Base-by-base conservation (phyloP, 2,888 invertebrate genomes). In the Kuschelorhynchus macadamiae region DNA sequence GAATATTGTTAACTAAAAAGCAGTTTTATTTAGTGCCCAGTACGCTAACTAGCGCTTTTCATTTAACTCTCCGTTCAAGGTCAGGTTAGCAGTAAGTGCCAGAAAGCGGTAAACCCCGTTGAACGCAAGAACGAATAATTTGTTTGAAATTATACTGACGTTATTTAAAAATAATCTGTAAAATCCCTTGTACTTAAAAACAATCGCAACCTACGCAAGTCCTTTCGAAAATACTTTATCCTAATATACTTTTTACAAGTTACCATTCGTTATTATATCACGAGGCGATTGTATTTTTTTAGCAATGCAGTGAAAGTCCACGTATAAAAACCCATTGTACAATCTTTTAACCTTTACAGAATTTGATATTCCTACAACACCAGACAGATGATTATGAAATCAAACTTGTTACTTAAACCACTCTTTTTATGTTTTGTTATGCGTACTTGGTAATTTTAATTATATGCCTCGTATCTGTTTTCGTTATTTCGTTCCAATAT, bases 291-390 rank as follows among this genome's bases (percentile, higher is more conserved):
- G 53, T 53, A 53, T 12, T 60, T 60, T 62, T 61, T 61, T 32
- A 41, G 41, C 32, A 44, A 44, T 30, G 20, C 14, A 52, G 61
- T 62, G 61, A 62, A 62, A 62, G 61, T 53, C 41, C 33, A 42
- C 42, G 33, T 32, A 4, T 14, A 60, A 62, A 53, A 53, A 44
- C 12, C 17, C 61, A 52, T 62, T 62, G 61, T 62, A 62, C 44
- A 62, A 62, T 62, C 41, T 33, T 62, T 62, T 53, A 62, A 52
- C 61, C 53, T 62, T 62, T 42, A 17, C 41, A 41, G 21, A 39
- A 18, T 60, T 53, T 62, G 61, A 53, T 53, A 62, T 62, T 62
- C 61, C 53, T 30, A 53, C 53, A 44, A 20, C 60, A 36, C 49
- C 41, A 50, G 50, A 50, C 50, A 33, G 32, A 33, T 16, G 36